Evolutionary conservation across 1,140 invertebrate species (phyloP).

Genomic region (Anagrus nilaparvatae): DNA sequence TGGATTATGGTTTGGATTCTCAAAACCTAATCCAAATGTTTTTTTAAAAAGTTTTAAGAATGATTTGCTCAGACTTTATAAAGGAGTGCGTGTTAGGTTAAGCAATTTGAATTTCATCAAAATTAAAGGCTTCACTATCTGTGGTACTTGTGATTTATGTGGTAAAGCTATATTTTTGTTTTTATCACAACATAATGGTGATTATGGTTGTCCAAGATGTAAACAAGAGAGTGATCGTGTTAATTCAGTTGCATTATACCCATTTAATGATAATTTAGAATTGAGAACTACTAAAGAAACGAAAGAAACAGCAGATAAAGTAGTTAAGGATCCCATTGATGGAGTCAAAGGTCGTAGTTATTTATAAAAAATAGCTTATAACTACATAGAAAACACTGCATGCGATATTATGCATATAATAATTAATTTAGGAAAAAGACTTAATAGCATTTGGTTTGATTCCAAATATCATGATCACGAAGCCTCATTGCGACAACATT

Average conservation of each 20-base stretch:
- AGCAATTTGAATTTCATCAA: no score
- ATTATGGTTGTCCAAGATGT: constrained; percentile 11
- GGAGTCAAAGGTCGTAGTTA: no score
- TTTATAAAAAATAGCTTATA: no score
- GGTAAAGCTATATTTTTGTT: constrained; percentile 11
- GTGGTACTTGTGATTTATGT: constrained; percentile 11
- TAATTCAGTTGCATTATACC: constrained; percentile 6
- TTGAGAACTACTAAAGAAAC: constrained; percentile 14
- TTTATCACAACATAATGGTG: constrained; percentile 9
- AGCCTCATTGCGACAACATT: constrained; percentile 2
- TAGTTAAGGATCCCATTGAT: no score
- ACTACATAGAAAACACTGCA: no score
- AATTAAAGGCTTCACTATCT: constrained; percentile 1
- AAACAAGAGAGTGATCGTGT: not conserved
- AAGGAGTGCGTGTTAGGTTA: not conserved
- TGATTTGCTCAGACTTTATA: not conserved
- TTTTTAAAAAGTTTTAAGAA: not conserved
- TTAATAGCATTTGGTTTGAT: no score
- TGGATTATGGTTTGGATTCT: not conserved
- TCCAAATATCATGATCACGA: not conserved
- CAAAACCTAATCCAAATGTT: not conserved
- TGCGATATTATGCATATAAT: no score
- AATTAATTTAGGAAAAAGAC: no score
- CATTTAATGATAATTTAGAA: constrained; percentile 1
- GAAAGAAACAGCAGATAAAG: not conserved